Evolutionary conservation across 2,797 vertebrate species (phyloP).

Genomic region (Heterohyrax brucei): DNA sequence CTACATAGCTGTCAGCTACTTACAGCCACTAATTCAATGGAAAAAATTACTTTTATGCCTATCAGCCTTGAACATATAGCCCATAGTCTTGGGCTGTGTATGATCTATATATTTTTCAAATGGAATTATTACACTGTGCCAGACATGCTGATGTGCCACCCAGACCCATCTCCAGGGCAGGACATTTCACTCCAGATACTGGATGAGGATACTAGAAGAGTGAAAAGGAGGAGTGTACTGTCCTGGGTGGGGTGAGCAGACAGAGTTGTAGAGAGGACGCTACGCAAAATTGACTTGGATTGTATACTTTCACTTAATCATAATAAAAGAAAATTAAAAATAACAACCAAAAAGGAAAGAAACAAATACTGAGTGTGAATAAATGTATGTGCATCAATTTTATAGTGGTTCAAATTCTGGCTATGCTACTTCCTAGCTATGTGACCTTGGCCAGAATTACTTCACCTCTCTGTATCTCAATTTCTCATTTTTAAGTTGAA

Average conservation of each 20-base stretch:
- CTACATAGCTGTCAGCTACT: neutral
- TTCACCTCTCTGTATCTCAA: too few relatives aligned
- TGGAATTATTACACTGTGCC: neutral
- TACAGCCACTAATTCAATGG: neutral
- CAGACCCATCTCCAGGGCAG: neutral
- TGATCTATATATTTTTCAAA: neutral
- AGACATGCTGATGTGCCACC: neutral
- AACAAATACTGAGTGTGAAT: neutral
- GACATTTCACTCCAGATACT: neutral
- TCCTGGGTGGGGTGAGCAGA: too few relatives aligned
- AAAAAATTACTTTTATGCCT: slow-evolving; percentile 21
- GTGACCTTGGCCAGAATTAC: neutral
- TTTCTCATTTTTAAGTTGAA: neutral
- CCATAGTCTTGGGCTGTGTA: neutral
- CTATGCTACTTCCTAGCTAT: neutral
- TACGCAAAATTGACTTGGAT: neutral
- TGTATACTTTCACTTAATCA: too few relatives aligned
- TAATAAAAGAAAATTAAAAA: too few relatives aligned
- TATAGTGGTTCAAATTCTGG: neutral
- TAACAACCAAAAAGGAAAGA: too few relatives aligned
- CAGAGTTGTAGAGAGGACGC: neutral
- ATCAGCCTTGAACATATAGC: neutral
- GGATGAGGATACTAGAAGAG: too few relatives aligned
- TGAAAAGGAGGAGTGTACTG: too few relatives aligned
- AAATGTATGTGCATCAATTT: neutral